Evolutionary conservation across 2,797 vertebrate species (phyloP).

Genomic region (Catostomus latipinnis): DNA sequence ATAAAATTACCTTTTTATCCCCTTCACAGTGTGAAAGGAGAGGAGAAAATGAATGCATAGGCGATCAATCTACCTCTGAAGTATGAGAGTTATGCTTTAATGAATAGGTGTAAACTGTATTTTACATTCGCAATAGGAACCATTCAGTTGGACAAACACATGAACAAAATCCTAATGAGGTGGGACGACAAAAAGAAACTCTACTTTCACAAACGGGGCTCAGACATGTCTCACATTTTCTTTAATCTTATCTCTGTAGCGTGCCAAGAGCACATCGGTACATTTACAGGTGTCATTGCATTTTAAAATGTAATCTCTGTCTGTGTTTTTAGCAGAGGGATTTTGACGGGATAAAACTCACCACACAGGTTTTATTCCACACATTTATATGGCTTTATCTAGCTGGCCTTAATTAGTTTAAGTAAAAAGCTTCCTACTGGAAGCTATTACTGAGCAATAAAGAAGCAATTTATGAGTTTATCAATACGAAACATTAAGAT

Average conservation of each 20-base stretch:
- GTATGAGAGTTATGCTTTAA: no score
- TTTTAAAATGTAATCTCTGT: constrained; percentile 26
- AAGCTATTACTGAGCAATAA: constrained; percentile 47
- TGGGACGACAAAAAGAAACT: background rate
- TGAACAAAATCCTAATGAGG: no score
- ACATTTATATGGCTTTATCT: constrained; percentile 51
- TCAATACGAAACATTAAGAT: constrained; percentile 54
- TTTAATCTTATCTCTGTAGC: background rate
- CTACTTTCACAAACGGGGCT: background rate
- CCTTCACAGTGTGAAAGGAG: no score
- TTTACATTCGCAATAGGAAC: no score
- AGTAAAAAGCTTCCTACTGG: constrained; percentile 36
- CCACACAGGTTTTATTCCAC: constrained; percentile 28
- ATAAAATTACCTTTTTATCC: background rate
- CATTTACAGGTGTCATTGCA: background rate
- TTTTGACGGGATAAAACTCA: constrained; percentile 14
- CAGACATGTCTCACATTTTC: background rate
- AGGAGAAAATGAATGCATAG: no score
- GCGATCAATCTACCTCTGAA: no score
- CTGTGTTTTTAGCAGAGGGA: constrained; percentile 8
- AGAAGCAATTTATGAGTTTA: constrained; percentile 54
- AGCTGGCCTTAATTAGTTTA: constrained; percentile 54
- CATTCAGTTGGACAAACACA: no score
- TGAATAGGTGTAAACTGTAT: no score
- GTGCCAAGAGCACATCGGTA: background rate